Conservation (phyloP, 2,888 invertebrate species). For the Drosophila tanythrix region DNA sequence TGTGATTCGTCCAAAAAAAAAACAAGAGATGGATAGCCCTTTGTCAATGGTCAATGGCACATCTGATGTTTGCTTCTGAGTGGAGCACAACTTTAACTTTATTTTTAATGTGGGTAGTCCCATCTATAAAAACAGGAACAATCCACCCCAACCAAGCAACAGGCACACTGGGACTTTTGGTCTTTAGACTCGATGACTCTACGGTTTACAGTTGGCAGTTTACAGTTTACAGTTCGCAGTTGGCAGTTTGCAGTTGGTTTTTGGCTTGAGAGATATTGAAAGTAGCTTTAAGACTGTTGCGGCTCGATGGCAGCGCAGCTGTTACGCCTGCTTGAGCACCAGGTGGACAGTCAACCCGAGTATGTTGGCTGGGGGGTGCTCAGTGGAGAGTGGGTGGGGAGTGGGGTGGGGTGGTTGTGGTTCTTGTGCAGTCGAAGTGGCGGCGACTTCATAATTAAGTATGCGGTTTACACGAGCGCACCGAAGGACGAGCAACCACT, state of each 20-base stretch:
- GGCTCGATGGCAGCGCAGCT: conserved; percentile 57
- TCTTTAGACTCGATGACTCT: neutral
- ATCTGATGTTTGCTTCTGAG: neutral
- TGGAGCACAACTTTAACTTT: neutral
- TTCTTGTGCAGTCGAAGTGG: conserved; percentile 20
- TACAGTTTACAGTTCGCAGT: conserved; percentile 9
- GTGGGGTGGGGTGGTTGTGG: neutral
- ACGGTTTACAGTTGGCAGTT: conserved; percentile 10
- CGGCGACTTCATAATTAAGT: conserved; percentile 78
- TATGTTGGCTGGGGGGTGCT: neutral
- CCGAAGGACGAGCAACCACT: conserved; percentile 46
- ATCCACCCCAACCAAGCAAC: neutral
- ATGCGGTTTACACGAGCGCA: conserved; percentile 71
- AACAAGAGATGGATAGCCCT: neutral
- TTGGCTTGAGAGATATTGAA: conserved; percentile 63
- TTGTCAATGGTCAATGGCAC: neutral
- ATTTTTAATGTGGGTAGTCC: neutral
- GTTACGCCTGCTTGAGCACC: conserved; percentile 47
- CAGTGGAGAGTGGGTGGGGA: neutral
- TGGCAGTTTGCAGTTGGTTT: neutral
- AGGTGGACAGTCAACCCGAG: conserved; percentile 35
- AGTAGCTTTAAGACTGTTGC: conserved; percentile 72
- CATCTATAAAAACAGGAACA: neutral
- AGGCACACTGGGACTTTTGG: neutral
- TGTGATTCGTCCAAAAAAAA: neutral